Evolutionary conservation across 2,113 vertebrate species (phyloP).

Genomic region (mouse (Mus musculus)): GRCm39 chr16:35805501-35806000

Average conservation of each 20-base stretch:
- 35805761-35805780: too few species aligned
- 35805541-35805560: background rate
- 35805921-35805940: background rate
- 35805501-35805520: constrained; percentile 20
- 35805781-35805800: too few species aligned
- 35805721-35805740: too few species aligned
- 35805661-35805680: constrained; percentile 7
- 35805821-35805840: too few species aligned
- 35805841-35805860: too few species aligned
- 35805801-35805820: too few species aligned
- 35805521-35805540: constrained; percentile 43
- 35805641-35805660: background rate
- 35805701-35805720: too few species aligned
- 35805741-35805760: too few species aligned
- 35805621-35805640: constrained; percentile 52
- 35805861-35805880: too few species aligned
- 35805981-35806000: background rate
- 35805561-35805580: constrained; percentile 33
- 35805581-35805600: background rate
- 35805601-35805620: constrained; percentile 1
- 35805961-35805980: background rate
- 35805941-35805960: background rate
- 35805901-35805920: background rate
- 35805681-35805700: constrained; percentile 48
- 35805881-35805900: background rate